Percentiles rank a stretch among this genome's conserved stretches.
These are phyloP conservation scores for Mormyrus lacerda DNA, from an alignment of 2,113 vertebrate genomes.

Conservation along the genomic window DNA sequence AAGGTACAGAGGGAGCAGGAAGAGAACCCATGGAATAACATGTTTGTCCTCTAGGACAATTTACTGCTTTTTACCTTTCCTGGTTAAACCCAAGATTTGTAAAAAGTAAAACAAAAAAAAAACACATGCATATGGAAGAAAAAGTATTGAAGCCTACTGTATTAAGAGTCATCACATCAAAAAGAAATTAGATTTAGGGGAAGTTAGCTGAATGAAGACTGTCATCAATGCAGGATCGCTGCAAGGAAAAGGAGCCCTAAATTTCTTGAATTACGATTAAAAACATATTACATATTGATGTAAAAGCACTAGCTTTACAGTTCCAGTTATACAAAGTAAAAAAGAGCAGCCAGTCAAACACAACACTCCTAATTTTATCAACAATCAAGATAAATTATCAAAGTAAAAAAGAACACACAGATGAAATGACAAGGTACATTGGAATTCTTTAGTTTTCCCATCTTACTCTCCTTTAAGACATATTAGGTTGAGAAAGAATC, in stretches of 20 bases:
- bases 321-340: not conserved
- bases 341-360: too few species aligned
- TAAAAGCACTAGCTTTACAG: not conserved
- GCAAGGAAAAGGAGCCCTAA: not conserved
- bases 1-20: not conserved
- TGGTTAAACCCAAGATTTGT: not conserved
- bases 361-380: too few species aligned
- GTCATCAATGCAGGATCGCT: not conserved
- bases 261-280: not conserved
- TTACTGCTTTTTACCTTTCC: not conserved
- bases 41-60: not conserved
- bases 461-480: not conserved
- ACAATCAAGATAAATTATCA: too few species aligned
- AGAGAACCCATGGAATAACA: not conserved
- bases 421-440: not conserved
- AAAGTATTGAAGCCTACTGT: not conserved
- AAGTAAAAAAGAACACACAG: not conserved
- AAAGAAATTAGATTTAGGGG: not conserved
- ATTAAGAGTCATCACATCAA: not conserved
- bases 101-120: not conserved
- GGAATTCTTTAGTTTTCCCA: not conserved
- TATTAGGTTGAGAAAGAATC: not conserved
- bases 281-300: not conserved
- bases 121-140: not conserved
- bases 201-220: not conserved